Evolutionary conservation across 2,113 vertebrate species (phyloP), one percentile per base, ranked within the genome.

Genomic region (Heliornis fulica): DNA sequence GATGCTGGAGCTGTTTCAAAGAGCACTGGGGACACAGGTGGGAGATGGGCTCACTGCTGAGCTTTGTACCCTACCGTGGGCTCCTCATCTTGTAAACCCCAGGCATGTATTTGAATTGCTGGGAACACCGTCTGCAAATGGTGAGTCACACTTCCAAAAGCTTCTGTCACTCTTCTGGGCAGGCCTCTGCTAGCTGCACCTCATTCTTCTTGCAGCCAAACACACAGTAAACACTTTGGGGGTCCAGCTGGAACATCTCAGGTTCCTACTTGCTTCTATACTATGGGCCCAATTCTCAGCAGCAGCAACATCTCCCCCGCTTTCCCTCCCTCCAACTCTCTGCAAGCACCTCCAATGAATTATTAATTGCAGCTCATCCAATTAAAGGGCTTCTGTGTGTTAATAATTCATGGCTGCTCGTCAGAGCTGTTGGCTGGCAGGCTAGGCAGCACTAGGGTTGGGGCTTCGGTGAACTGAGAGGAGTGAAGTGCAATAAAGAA

Each of bases 331-430:
- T 93, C 72, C 51, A 59, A 76, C 51, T 31, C 53, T 61, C 74
- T 66, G 61, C 86, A 79, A 93, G 75, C 51, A 90, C 91, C 77
- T 96, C 38, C 60, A 40, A 87, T 97, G 60, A 80, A 96, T 96
- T 97, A 97, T 97, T 97, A 97, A 97, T 90, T 83, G 84, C 46
- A 51, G 63, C 78, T 97, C 93, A 77, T 87, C 93, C 96, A 97
- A 97, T 96, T 97, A 97, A 96, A 97, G 61, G 75, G 65, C 71
- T 94, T 79, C 76, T 75, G 48, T 31, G 1, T 69, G 71, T 97
- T 97, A 95, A 87, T 95, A 96, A 95, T 97, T 97, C 90, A 96
- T 93, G 79, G 85, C 40, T 92, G 63, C 61, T 94, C 28, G 15
- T 78, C n/a, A 91, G 69, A n/a, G 38, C 53, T 69, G 82, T 66